phyloP scores from a whole-genome alignment of 2,888 invertebrate genomes.

The Lampropteryx suffumata region DNA sequence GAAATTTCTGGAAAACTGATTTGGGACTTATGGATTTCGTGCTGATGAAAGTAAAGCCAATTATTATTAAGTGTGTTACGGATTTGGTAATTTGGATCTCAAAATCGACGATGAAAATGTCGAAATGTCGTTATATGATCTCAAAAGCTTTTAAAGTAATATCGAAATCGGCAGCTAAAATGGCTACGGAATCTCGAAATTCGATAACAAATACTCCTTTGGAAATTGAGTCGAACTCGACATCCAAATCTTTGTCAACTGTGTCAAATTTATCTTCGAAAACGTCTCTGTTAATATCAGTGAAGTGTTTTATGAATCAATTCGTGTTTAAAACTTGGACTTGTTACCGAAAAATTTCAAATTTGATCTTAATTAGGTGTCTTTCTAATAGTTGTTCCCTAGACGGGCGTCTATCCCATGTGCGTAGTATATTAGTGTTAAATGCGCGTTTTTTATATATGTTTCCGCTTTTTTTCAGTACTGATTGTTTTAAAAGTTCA shows the following conservation, averaged over 20 bases:
- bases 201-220: not conserved
- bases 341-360: conserved; percentile 13
- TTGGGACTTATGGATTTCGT: not conserved
- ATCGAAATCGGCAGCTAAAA: conserved; percentile 4
- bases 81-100: not conserved
- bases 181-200: conserved; percentile 3
- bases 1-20: conserved; percentile 5
- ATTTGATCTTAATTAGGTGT: conserved; percentile 16
- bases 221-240: not conserved
- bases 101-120: not conserved
- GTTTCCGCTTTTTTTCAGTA: conserved; percentile 66
- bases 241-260: not conserved
- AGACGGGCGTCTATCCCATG: conserved; percentile 25
- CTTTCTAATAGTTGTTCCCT: conserved; percentile 14
- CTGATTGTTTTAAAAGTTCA: conserved; percentile 55
- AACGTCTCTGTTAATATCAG: not conserved
- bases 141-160: not conserved
- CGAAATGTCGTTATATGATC: not conserved
- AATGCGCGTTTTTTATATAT: conserved; percentile 56
- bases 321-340: not conserved
- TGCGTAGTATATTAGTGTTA: conserved; percentile 39
- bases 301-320: not conserved
- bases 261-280: not conserved
- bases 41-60: conserved; percentile 1
- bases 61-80: not conserved